Evolutionary conservation across 2,888 invertebrate species (phyloP).

Genomic region (Girardia tigrina): DNA sequence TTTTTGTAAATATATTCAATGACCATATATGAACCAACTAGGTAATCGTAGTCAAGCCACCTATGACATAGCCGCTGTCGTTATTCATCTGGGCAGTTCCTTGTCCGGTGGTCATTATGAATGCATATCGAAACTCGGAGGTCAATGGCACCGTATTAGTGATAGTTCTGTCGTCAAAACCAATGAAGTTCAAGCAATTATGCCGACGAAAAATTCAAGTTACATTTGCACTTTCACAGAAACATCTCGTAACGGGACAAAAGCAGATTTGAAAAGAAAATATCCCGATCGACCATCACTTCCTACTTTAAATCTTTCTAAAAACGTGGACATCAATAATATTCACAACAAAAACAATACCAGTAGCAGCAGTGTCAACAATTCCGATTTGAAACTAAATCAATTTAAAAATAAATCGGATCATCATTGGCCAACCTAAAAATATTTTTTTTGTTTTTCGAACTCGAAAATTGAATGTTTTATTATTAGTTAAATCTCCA

Average conservation of each 20-base stretch:
- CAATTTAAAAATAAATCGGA: no score
- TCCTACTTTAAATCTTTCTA: no score
- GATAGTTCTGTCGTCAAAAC: neutral
- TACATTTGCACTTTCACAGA: neutral
- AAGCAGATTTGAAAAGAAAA: neutral
- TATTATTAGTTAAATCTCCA: no score
- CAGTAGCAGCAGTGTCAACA: no score
- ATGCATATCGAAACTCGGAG: slow-evolving; percentile 5
- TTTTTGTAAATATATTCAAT: slow-evolving; percentile 19
- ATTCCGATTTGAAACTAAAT: no score
- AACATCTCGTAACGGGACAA: neutral
- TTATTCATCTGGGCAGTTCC: neutral
- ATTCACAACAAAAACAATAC: no score
- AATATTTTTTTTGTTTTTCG: no score
- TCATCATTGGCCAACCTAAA: no score
- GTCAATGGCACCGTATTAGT: neutral
- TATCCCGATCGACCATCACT: neutral
- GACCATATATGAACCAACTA: neutral
- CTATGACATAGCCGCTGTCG: neutral
- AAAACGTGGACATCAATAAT: no score
- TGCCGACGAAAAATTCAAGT: neutral
- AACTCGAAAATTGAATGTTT: no score
- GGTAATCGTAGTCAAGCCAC: neutral
- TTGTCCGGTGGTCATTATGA: neutral
- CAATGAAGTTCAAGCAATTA: slow-evolving; percentile 1